Base-by-base conservation (phyloP, 2,888 invertebrate genomes). In the Troides helena region DNA sequence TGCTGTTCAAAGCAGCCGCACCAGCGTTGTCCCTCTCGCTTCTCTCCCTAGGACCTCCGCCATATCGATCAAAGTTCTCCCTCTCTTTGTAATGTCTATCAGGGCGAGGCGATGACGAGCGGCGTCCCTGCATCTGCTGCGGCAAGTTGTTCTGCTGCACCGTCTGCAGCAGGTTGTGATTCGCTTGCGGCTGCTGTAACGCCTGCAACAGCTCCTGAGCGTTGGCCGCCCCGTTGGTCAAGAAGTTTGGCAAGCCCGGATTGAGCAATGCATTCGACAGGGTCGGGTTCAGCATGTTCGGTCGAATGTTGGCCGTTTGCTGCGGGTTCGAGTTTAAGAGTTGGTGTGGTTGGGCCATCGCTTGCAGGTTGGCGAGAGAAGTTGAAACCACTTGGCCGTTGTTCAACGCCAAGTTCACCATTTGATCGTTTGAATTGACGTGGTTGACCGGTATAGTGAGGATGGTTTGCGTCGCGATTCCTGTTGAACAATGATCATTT, bases 391-490 rank as follows among this genome's bases (percentile, higher is more conserved):
- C 96, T 91, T 97, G 97, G 46, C 97, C 97, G 86, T 97, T 97
- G 86, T 96, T 96, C 74, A 97, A 93, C 7, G 97, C 96, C 80
- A 97, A 89, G 85, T 97, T 96, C 43, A 96, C 96, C 95, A 96
- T 96, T 79, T 94, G 94, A 77, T 94, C 94, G 83, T 94, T 94
- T 64, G 95, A 94, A 91, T 96, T 97, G 75, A 97, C 96, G 91
- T 97, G 97, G 90, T 96, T 97, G 72, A 98, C 97, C 68, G 98
- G 98, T 85, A 99, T 98, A 76, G 98, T 98, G 79, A 99, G 94
- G 84, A 99, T 98, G 81, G 98, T 98, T 93, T 99, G 99, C 66
- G 98, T 97, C 68, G 98, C 98, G 85, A 98, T 96, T 78, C 98
- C 98, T 98, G 90, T 39, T 17, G 8, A 65, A 6, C 57, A 39